Evolutionary conservation across 2,797 vertebrate genomes (phyloP), one percentile per base, ranked within the genome.

Genomic region (Etheostoma nigrum): DNA sequence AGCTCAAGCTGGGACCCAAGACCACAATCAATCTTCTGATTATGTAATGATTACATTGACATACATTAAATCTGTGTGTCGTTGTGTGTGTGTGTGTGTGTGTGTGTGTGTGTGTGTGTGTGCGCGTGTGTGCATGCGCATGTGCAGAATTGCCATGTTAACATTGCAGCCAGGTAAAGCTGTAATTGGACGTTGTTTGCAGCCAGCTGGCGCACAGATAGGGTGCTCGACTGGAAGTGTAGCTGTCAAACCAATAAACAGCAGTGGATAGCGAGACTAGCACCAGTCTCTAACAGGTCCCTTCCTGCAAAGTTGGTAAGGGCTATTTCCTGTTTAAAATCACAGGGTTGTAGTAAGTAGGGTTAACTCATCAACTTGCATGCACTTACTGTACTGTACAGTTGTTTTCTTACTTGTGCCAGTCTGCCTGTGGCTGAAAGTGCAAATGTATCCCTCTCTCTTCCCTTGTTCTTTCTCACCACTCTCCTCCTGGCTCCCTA

Each of bases 181-280:
- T 87, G 86, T 88, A 88, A 89, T 88, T 90, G 84, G 85, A 74
- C 74, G 82, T 64, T 76, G 84, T 81, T 74, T 70, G 42, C 79
- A 61, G 80, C 88, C 81, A 82, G 87, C 81, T 89, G 88, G 87
- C 77, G 51, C 73, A 51, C 61, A 36, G 64, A 74, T 27, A 78
- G 79, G 33, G 10, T 16, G 72, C 67, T 57, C 49, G 45, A 55
- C 67, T 78, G 78, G 71, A 59, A 55, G 73, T 79, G 78, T 67
- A 87, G 84, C 83, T 88, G 81, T 89, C 84, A 87, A 62, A 85
- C 47, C 71, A 5, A 61, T 1, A 3, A 54, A 30, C 75, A 57
- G 74, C 60, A 49, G 75, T 47, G 55, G 72, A 55, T 25, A 48
- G 49, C 4, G 3, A 66, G 59, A 23, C 51, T 16, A 21, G 40